Conservation (phyloP, 2,113 vertebrate species). For the Smithornis capensis region DNA sequence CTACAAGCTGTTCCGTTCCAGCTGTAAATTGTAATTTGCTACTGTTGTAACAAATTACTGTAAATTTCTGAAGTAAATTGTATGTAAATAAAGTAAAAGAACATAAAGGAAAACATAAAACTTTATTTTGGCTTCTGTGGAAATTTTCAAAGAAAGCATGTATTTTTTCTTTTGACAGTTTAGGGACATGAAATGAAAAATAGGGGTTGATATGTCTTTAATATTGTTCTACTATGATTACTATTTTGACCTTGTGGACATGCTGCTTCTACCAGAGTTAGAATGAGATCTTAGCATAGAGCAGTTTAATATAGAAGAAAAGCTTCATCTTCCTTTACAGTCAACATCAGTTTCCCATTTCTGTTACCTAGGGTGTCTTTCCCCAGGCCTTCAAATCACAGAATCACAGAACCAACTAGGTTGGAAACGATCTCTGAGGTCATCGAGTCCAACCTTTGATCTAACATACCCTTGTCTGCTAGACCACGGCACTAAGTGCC, state of each 20-base stretch:
- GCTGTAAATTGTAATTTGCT: too few species aligned
- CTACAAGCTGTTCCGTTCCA: too few species aligned
- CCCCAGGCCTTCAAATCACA: not conserved
- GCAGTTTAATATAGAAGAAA: not conserved
- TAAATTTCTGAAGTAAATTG: not conserved
- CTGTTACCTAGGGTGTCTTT: not conserved
- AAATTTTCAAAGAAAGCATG: not conserved
- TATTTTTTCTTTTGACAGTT: not conserved
- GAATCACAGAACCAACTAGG: too few species aligned
- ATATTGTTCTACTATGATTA: not conserved
- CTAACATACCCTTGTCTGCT: too few species aligned
- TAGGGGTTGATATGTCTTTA: not conserved
- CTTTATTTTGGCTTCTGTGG: not conserved
- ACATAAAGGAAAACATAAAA: not conserved
- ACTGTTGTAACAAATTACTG: too few species aligned
- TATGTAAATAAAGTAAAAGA: not conserved
- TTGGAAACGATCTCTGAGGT: too few species aligned
- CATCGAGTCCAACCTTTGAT: too few species aligned
- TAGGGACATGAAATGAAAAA: not conserved
- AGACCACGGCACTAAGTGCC: too few species aligned
- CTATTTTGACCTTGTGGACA: not conserved
- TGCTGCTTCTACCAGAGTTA: not conserved
- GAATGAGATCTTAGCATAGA: not conserved
- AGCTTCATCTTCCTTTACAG: not conserved
- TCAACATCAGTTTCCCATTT: not conserved